Percentiles rank a stretch among this genome's conserved stretches.
These are phyloP conservation scores for Nymphalis urticae DNA, from an alignment of 2,888 invertebrate species.

Conservation along the genomic window DNA sequence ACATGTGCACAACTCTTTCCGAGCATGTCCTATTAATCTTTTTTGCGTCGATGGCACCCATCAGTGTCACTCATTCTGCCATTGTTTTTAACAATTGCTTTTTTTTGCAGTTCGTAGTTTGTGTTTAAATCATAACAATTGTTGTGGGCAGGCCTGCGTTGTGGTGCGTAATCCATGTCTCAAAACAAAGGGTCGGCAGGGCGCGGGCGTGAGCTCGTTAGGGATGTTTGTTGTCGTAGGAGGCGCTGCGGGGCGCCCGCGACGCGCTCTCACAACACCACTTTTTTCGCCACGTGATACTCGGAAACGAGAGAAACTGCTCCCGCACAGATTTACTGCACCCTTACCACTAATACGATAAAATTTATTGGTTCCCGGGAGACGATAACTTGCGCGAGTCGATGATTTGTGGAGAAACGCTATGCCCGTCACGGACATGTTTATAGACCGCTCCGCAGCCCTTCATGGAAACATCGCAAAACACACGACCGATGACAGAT, in stretches of 20 bases:
- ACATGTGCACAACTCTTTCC: conserved; percentile 15
- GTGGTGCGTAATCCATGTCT: conserved; percentile 20
- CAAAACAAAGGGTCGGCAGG: conserved; percentile 19
- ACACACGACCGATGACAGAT: conserved; percentile 31
- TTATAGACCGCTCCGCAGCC: conserved; percentile 34
- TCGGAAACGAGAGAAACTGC: conserved; percentile 50
- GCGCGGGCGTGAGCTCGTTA: conserved; percentile 39
- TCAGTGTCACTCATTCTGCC: conserved; percentile 8
- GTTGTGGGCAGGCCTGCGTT: conserved; percentile 9
- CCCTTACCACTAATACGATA: conserved; percentile 57
- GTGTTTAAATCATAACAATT: conserved; percentile 21
- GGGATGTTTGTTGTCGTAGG: conserved; percentile 37
- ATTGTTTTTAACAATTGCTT: conserved; percentile 27
- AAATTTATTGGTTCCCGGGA: conserved; percentile 64
- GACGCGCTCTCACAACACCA: conserved; percentile 42
- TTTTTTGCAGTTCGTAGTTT: conserved; percentile 23
- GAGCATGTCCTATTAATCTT: conserved; percentile 7
- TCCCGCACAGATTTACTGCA: conserved; percentile 48
- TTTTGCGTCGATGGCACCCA: background rate
- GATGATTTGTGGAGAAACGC: conserved; percentile 34
- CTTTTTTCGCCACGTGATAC: conserved; percentile 49
- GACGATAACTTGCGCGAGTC: conserved; percentile 38
- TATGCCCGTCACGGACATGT: conserved; percentile 33
- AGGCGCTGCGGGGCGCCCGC: conserved; percentile 48
- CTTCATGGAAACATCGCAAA: conserved; percentile 39